These are phyloP conservation scores for Hemiprocne comata DNA, from an alignment of 2,113 vertebrate genomes.

Conservation along the genomic window DNA sequence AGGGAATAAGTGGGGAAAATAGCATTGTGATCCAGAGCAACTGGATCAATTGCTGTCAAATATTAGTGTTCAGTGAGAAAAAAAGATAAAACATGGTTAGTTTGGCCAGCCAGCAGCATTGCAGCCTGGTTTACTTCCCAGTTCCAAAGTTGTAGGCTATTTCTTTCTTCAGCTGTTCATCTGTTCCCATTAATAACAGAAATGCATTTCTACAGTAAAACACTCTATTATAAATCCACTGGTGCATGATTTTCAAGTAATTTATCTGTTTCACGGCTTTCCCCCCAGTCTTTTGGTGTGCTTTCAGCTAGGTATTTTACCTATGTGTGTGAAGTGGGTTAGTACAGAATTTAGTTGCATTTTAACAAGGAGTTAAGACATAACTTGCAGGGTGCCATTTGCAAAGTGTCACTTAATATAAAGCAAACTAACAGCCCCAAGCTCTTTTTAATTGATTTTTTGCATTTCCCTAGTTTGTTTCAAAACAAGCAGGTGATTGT, in stretches of 20 bases:
- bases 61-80: neutral
- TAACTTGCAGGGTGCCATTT: slow-evolving; percentile 44
- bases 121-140: neutral
- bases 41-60: neutral
- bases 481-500: neutral
- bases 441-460: slow-evolving; percentile 14
- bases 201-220: neutral
- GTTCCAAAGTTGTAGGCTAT: neutral
- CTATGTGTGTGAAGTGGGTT: neutral
- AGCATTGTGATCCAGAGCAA: neutral
- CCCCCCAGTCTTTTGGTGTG: neutral
- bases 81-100: neutral
- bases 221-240: neutral
- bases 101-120: neutral
- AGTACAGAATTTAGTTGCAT: slow-evolving; percentile 21
- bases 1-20: neutral
- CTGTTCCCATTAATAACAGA: neutral
- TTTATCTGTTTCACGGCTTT: slow-evolving; percentile 1
- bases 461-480: neutral
- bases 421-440: slow-evolving; percentile 19
- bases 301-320: slow-evolving; percentile 25
- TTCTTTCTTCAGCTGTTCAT: neutral
- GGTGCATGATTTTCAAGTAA: neutral
- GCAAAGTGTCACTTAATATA: slow-evolving; percentile 34
- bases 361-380: slow-evolving; percentile 29